Evolutionary conservation across 2,888 invertebrate species (phyloP), one percentile per base, ranked within the genome.

Genomic region (Coleophora flavipennella): DNA sequence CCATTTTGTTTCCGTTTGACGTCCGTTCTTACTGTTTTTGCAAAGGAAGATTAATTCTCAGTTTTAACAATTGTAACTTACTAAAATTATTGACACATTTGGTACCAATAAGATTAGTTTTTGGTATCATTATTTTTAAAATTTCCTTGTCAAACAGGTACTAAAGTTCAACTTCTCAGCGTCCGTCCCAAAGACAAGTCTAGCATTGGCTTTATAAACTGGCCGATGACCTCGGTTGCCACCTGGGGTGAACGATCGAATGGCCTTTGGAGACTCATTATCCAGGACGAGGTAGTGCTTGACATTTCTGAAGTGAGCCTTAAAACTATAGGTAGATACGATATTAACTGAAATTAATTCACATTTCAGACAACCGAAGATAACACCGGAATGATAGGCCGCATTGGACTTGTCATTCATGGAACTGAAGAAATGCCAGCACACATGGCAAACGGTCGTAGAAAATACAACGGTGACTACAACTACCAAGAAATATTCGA

Each of bases 201-300:
- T 0, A 62, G 65, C 0, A 75, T 83, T 8, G 96, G 95, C 3
- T 95, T 96, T 62, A 62, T 72, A 8, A 86, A 90, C 54, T 97
- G 97, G 97, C 91, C 90, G 7, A 91, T 97, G 58, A 92, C 92
- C 87, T 94, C 95, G 0, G 93, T 96, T 0, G 95, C 93, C 53
- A 92, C 92, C 1, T 97, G 97, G 97, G 96, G 95, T 1, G 97
- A 97, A 72, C 73, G 87, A 44, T 90, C 95, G 0, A 61, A 63
- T 8, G 96, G 96, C 1, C 58, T 71, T 11, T 93, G 93, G 93
- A 84, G 51, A n/a, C 57, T 71, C 10, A 62, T 68, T 13, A 50
- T 89, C 35, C 53, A 66, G 32, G 89, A 89, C 54, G 59, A 67
- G 59, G 88, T 88, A 65, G 3, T 20, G 20, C 20, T 20, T 20